Evolutionary conservation across 2,888 invertebrate species (phyloP).

Genomic region (Diadegma fenestrale): DNA sequence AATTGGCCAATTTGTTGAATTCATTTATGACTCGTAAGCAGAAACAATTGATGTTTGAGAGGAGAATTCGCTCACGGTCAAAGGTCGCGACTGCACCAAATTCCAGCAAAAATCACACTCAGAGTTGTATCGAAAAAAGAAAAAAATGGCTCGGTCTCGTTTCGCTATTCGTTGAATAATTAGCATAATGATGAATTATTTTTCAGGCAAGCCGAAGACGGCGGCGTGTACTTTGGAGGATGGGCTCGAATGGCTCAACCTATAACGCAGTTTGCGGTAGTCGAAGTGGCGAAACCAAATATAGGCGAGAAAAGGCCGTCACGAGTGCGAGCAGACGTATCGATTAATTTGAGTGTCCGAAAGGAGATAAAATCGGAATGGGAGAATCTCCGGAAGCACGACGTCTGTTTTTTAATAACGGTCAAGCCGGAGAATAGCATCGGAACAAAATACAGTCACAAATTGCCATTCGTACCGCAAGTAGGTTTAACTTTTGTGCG

Average conservation of each 20-base stretch:
- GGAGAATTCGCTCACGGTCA: too few species aligned
- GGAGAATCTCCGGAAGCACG: slow-evolving; percentile 98
- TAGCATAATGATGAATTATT: slow-evolving; percentile 24
- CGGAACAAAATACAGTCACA: slow-evolving; percentile 93
- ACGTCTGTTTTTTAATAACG: slow-evolving; percentile 98
- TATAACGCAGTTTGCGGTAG: slow-evolving; percentile 95
- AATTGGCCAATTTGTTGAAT: not conserved
- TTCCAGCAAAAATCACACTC: not conserved
- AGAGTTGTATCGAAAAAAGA: not conserved
- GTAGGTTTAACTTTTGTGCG: slow-evolving; percentile 96
- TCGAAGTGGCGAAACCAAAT: slow-evolving; percentile 97
- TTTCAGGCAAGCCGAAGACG: slow-evolving; percentile 93
- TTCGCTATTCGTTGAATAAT: not conserved
- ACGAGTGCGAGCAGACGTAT: slow-evolving; percentile 97
- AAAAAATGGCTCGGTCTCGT: too few species aligned
- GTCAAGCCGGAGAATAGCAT: slow-evolving; percentile 94
- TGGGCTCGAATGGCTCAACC: slow-evolving; percentile 99
- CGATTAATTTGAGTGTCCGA: slow-evolving; percentile 95
- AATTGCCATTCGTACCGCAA: slow-evolving; percentile 95
- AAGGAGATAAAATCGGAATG: slow-evolving; percentile 97
- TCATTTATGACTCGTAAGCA: not conserved
- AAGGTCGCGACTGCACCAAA: too few species aligned
- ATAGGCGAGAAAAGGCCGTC: slow-evolving; percentile 98
- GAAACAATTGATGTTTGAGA: too few species aligned
- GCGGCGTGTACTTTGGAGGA: slow-evolving; percentile 95